Base-by-base conservation (phyloP, 2,888 invertebrate species). In the Drosophila yooni region DNA sequence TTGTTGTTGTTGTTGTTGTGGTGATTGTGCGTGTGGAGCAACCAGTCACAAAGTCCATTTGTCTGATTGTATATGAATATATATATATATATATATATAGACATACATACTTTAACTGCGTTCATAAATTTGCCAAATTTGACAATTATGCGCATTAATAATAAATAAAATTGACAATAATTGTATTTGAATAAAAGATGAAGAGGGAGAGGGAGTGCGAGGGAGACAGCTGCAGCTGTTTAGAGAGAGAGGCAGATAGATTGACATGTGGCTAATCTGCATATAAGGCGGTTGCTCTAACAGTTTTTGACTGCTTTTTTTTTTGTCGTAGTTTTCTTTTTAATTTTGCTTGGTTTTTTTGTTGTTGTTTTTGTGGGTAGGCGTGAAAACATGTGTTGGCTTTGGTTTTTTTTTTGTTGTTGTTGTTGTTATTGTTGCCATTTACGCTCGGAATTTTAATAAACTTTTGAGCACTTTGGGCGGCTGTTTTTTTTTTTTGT, bases 141-240 rank as follows among this genome's bases (percentile, higher is more conserved):
- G 92, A 92, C 92, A 92, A 92, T 92, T 92, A 92, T 92, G 92
- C 92, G 91, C 91, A 88, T 92, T 92, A 92, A 92, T 92, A 92
- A 92, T 92, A 91, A 90, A 91, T 91, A 91, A 91, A 92, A 92
- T 92, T 91, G 92, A 92, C 92, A 92, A 92, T 91, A 91, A 92
- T 92, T 92, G 89, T 83, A 90, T 89, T 91, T 91, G 90, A 88
- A 91, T 91, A 79, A 79, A 62, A 38, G 40, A 34, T 25, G 33
- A 8, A 46, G 40, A 50, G 53, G 15, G 50, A 52, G 33, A 27
- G 54, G 27, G 56, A 11, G 36, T n/a, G 11, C 36, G 21, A 46
- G 34, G 25, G 31, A 25, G 25, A 53, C 53, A 46, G 73, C 43
- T 43, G 64, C 31, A 18, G 52, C 38, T 10, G 13, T 38, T 38